Evolutionary conservation across 2,888 invertebrate genomes (phyloP).

Genomic region (Serrognathus titanus): DNA sequence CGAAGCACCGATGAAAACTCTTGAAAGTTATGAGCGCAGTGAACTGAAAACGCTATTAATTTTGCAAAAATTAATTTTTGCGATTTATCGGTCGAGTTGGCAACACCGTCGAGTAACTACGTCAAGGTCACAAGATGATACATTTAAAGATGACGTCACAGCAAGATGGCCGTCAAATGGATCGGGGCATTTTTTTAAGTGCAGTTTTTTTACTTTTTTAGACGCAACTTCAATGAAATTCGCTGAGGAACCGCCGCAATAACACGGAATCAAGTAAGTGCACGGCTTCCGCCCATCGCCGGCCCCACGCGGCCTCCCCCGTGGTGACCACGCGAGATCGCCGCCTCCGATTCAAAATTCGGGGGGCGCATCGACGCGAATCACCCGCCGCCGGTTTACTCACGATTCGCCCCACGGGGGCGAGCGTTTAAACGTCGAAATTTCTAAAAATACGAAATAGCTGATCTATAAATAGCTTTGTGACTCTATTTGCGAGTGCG

Average conservation of each 20-base stretch:
- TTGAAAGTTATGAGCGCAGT: too few relatives aligned
- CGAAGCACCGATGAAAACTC: too few relatives aligned
- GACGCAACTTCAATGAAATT: background rate
- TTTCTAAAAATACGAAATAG: slow-evolving; percentile 26
- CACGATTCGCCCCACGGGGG: too few relatives aligned
- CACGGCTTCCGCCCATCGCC: background rate
- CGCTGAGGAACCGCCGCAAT: background rate
- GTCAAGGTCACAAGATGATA: slow-evolving; percentile 15
- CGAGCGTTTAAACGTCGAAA: background rate
- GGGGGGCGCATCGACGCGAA: too few relatives aligned
- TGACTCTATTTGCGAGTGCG: slow-evolving; percentile 16
- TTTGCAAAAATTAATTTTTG: too few relatives aligned
- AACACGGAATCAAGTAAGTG: background rate
- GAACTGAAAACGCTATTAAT: too few relatives aligned
- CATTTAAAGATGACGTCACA: slow-evolving; percentile 21
- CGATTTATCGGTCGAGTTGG: too few relatives aligned
- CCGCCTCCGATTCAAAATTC: background rate
- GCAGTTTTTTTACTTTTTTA: slow-evolving; percentile 6
- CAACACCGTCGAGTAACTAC: background rate
- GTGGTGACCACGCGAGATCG: background rate
- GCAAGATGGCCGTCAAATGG: slow-evolving; percentile 22
- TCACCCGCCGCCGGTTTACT: too few relatives aligned
- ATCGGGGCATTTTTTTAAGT: slow-evolving; percentile 6
- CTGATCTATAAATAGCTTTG: slow-evolving; percentile 28
- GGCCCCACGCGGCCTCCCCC: background rate